Conservation (phyloP, 2,113 vertebrate genomes). For the Onychostruthus taczanowskii region DNA sequence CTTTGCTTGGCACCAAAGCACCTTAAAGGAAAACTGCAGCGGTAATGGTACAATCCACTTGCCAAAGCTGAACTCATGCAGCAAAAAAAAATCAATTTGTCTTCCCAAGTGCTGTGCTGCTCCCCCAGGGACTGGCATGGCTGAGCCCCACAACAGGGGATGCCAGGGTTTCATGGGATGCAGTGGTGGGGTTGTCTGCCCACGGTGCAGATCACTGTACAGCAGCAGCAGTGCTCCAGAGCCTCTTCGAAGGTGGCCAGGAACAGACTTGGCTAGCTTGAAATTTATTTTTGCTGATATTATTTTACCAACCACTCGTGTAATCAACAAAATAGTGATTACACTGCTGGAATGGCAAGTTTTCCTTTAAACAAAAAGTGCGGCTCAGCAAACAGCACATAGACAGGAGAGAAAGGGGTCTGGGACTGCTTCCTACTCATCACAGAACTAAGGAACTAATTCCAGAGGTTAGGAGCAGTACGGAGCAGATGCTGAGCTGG, state of each 20-base stretch:
- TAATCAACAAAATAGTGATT: neutral
- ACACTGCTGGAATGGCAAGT: neutral
- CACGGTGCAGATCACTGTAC: rapidly evolving
- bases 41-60: neutral
- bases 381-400: rapidly evolving
- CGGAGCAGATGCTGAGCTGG: neutral
- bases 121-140: rapidly evolving
- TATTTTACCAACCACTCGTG: neutral
- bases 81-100: neutral
- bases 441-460: neutral
- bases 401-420: neutral
- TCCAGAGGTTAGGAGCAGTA: neutral
- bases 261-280: rapidly evolving
- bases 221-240: neutral
- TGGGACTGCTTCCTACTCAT: neutral
- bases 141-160: rapidly evolving
- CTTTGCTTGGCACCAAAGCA: constrained; percentile 33
- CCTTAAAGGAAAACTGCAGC: constrained; percentile 58
- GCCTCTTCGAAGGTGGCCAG: neutral
- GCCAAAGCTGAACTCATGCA: too few species aligned
- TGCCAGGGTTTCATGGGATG: rapidly evolving
- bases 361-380: constrained; percentile 43
- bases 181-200: rapidly evolving
- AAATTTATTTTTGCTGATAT: neutral
- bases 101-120: neutral